These are phyloP conservation scores for Cosmopolites sordidus DNA, from an alignment of 2,888 invertebrate species.

Conservation along the genomic window DNA sequence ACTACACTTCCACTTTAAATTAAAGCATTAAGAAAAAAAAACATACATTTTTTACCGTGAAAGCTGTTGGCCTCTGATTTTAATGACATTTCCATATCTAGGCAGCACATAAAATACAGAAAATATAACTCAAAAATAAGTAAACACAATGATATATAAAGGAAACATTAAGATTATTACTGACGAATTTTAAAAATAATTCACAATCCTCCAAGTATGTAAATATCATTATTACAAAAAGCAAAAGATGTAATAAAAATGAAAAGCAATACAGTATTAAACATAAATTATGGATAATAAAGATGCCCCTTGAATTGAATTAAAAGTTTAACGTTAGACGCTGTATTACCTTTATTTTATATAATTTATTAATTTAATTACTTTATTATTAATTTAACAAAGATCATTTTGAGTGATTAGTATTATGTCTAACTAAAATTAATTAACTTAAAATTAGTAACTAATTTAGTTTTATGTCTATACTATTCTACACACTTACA, in stretches of 20 bases:
- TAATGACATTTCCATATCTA: conserved; percentile 26
- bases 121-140: conserved; percentile 4
- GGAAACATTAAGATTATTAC: too few relatives aligned
- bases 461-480: too few relatives aligned
- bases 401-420: too few relatives aligned
- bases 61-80: conserved; percentile 21
- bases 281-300: too few relatives aligned
- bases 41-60: conserved; percentile 22
- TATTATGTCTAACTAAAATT: too few relatives aligned
- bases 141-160: not conserved
- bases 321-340: too few relatives aligned
- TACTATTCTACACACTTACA: conserved; percentile 60
- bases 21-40: not conserved
- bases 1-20: not conserved
- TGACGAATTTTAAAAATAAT: too few relatives aligned
- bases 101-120: conserved; percentile 21
- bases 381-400: too few relatives aligned
- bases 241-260: not conserved
- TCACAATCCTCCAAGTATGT: not conserved
- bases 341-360: too few relatives aligned
- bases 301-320: too few relatives aligned
- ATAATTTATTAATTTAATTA: too few relatives aligned
- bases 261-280: not conserved
- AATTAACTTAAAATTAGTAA: too few relatives aligned
- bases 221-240: conserved; percentile 4